These are phyloP conservation scores for Melinopterus prodromus DNA, from an alignment of 2,888 invertebrate genomes.

Conservation along the genomic window DNA sequence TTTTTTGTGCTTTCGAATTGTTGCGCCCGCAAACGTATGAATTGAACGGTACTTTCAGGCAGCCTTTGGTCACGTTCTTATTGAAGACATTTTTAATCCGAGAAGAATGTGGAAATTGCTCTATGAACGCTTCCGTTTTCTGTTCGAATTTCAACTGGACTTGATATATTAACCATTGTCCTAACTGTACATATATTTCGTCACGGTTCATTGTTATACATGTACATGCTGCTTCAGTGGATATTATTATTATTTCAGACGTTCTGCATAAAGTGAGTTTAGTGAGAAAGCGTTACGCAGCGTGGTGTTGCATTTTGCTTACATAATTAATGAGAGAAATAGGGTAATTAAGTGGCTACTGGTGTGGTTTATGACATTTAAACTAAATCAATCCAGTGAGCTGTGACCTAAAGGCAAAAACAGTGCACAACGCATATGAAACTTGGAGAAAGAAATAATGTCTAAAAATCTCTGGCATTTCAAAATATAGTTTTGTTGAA, in stretches of 20 bases:
- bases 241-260: neutral
- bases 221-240: neutral
- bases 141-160: neutral
- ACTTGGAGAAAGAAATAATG: neutral
- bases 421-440: neutral
- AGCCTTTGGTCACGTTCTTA: slow-evolving; percentile 25
- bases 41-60: slow-evolving; percentile 18
- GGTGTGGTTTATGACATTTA: slow-evolving; percentile 4
- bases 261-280: neutral
- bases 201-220: neutral
- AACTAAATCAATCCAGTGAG: neutral
- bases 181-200: slow-evolving; percentile 4
- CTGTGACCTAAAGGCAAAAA: neutral
- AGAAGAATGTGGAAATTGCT: slow-evolving; percentile 4
- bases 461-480: neutral
- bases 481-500: too few species aligned
- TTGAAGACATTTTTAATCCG: slow-evolving; percentile 14
- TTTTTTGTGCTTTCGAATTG: slow-evolving; percentile 6
- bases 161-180: neutral
- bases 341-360: neutral
- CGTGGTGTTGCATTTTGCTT: neutral
- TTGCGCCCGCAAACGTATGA: slow-evolving; percentile 19
- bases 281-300: neutral
- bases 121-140: slow-evolving; percentile 4
- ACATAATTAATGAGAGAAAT: slow-evolving; percentile 4